These are phyloP conservation scores for Taenioides sp. DNA, from an alignment of 2,797 vertebrate genomes.

Conservation along the genomic window DNA sequence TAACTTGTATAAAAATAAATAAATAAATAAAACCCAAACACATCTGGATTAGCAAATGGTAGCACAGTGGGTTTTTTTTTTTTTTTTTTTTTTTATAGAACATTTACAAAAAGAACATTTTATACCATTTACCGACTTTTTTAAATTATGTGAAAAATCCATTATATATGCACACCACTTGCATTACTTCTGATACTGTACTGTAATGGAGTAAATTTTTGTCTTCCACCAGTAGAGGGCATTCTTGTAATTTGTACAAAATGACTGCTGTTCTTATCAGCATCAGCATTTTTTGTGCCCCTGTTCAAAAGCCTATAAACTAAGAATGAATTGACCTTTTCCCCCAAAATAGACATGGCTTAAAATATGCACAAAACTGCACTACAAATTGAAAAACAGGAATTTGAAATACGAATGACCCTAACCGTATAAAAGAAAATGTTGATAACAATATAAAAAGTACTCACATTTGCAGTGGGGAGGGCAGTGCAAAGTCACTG, in stretches of 20 bases:
- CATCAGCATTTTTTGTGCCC: neutral
- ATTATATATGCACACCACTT: neutral
- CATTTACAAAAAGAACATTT: neutral
- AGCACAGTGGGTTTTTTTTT: no score
- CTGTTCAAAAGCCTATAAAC: neutral
- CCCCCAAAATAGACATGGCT: neutral
- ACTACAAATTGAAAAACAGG: neutral
- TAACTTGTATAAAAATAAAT: no score
- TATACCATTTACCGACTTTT: neutral
- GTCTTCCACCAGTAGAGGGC: constrained; percentile 52
- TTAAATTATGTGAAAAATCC: neutral
- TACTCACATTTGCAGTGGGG: constrained; percentile 74
- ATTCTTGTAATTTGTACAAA: neutral
- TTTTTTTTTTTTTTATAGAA: no score
- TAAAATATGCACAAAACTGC: neutral
- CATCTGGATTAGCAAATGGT: no score
- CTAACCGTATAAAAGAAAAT: neutral
- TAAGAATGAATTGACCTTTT: no score
- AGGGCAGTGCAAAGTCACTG: constrained; percentile 61
- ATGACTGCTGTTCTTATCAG: constrained; percentile 14
- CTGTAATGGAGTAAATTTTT: neutral
- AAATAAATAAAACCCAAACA: no score
- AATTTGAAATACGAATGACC: neutral
- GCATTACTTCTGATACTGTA: neutral
- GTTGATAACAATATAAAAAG: neutral